Percentiles rank a stretch among this genome's conserved stretches.
Evolutionary conservation across 2,888 invertebrate species (phyloP).

Genomic region (Brachypalpus laphriformis): DNA sequence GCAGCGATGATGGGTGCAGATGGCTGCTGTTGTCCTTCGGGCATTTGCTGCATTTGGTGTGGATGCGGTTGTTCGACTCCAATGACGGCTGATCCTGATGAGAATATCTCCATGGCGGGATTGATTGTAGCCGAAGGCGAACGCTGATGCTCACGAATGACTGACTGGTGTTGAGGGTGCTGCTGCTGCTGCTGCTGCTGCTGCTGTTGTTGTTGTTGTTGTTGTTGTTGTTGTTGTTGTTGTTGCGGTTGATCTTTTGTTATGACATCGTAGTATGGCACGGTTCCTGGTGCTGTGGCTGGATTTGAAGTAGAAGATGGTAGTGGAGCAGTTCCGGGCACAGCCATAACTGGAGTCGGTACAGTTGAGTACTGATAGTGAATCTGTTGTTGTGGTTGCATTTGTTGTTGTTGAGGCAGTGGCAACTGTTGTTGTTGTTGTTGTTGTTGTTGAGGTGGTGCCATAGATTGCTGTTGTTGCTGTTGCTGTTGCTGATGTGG

Average conservation of each 20-base stretch:
- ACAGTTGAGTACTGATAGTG: constrained; percentile 48
- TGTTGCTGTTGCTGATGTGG: constrained; percentile 46
- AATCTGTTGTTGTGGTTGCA: constrained; percentile 10
- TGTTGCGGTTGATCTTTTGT: too few relatives aligned
- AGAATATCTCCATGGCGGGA: not conserved
- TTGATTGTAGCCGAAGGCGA: constrained; percentile 6
- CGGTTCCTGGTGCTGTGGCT: not conserved
- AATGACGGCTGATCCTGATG: not conserved
- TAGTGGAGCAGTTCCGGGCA: not conserved
- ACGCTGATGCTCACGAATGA: constrained; percentile 16
- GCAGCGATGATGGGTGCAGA: constrained; percentile 5
- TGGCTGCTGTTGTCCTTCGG: constrained; percentile 23
- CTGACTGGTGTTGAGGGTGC: constrained; percentile 8
- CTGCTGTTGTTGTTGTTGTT: constrained; percentile 1
- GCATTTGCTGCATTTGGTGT: constrained; percentile 35
- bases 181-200: constrained; percentile 2
- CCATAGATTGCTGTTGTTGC: constrained; percentile 2
- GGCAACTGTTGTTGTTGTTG: constrained; percentile 16
- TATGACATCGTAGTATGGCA: constrained; percentile 37
- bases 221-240: constrained; percentile 14
- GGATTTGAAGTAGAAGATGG: constrained; percentile 14
- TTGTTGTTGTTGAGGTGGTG: constrained; percentile 25
- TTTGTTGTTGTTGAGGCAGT: not conserved
- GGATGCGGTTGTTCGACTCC: not conserved
- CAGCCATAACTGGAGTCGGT: constrained; percentile 32